phyloP scores from a whole-genome alignment of 2,113 vertebrate genomes.

The Pogonocichla stellata region DNA sequence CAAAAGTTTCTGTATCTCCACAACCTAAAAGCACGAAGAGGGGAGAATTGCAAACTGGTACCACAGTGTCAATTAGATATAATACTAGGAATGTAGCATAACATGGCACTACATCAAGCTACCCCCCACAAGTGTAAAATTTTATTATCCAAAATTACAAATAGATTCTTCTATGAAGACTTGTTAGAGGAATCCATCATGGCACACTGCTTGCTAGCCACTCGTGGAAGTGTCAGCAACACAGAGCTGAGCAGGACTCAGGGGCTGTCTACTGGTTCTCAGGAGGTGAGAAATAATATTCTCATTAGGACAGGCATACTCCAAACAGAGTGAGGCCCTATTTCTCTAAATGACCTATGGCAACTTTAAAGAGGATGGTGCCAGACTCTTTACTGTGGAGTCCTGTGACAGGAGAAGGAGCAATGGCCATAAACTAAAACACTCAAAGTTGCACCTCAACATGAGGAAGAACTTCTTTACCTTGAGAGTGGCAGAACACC shows the following conservation, averaged over 20 bases:
- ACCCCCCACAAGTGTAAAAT: not conserved
- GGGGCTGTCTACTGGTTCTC: not conserved
- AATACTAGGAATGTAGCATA: not conserved
- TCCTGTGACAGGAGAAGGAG: not conserved
- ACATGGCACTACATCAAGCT: not conserved
- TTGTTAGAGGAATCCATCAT: not conserved
- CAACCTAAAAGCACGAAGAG: not conserved
- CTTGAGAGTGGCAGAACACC: not conserved
- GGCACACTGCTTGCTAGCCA: not conserved
- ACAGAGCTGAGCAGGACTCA: not conserved
- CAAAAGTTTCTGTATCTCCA: not conserved
- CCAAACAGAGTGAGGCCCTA: not conserved
- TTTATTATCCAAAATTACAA: not conserved
- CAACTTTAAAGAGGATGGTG: not conserved
- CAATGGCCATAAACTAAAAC: not conserved
- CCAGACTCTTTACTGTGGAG: not conserved
- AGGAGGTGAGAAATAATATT: not conserved
- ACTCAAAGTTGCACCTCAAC: not conserved
- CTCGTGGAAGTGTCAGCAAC: not conserved
- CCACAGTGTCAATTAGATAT: not conserved
- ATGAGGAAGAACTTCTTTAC: not conserved
- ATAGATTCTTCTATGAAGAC: not conserved
- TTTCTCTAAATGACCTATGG: not conserved
- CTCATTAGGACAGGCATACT: not conserved
- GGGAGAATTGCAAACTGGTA: not conserved